Evolutionary conservation across 2,888 invertebrate species (phyloP).

Genomic region (Pherbina coryleti): DNA sequence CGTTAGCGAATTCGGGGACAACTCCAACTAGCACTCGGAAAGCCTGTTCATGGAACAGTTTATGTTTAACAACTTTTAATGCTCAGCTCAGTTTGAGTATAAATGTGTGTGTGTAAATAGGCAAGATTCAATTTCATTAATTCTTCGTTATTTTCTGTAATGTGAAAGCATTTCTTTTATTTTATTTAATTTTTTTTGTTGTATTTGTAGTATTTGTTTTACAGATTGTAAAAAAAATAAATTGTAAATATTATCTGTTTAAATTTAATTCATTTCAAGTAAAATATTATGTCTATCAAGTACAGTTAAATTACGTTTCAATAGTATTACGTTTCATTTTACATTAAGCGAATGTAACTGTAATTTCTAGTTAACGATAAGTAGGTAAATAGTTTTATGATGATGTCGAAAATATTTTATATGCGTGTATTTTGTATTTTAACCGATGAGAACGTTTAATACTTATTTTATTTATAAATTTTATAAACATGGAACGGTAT

Average conservation of each 20-base stretch:
- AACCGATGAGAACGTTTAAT: neutral
- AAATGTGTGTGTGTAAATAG: neutral
- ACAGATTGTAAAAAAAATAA: neutral
- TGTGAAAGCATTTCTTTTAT: neutral
- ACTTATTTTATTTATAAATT: neutral
- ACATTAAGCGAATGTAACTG: conserved; percentile 21
- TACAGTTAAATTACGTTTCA: neutral
- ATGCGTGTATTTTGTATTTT: conserved; percentile 14
- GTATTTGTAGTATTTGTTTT: no score
- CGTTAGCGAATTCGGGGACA: conserved; percentile 62
- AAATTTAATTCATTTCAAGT: no score
- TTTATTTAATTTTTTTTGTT: neutral
- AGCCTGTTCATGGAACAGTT: conserved; percentile 69
- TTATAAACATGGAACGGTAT: neutral
- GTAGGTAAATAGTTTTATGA: neutral
- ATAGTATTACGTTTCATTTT: conserved; percentile 20
- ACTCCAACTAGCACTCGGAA: conserved; percentile 68
- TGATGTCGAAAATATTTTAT: conserved; percentile 4
- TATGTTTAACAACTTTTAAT: conserved; percentile 66
- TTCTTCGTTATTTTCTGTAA: no score
- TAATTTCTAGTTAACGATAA: neutral
- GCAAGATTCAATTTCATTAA: neutral
- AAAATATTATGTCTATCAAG: neutral
- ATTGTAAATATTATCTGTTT: neutral
- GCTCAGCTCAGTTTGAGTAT: conserved; percentile 2